Evolutionary conservation across 64 coral and sea anemone species (phyloP), one percentile per base, ranked within the genome.

Genomic region (Acropora tenuis): DNA sequence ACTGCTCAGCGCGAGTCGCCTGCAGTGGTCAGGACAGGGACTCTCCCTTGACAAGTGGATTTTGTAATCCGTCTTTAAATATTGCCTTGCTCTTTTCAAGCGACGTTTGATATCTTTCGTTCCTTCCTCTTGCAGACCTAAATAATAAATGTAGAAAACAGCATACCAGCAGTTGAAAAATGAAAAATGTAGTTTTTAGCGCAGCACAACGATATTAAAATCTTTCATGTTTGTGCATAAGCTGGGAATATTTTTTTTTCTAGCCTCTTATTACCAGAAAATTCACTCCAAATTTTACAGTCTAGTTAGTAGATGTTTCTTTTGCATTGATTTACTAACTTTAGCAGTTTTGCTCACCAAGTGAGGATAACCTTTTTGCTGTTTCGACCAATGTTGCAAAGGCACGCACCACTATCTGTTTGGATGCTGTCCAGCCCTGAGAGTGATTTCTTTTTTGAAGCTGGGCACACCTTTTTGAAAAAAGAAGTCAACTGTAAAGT

Each of bases 401-500:
- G 40, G 78, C 86, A 60, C 48, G 66, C 40, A 73, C 8, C 55
- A 77, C 86, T 86, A 63, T 89, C 92, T 47, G 86, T 89, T 47
- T 87, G 67, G 41, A 75, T 89, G 79, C 72, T 94, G 74, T 94
- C 92, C 42, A 94, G 79, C 18, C 86, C 79, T 48, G 48, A 41
- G 47, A 94, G 91, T 20, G 48, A 80, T 88, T 90, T 94, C 48
- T 89, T 75, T 78, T 94, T 41, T 43, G 93, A 94, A 10, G 59
- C 59, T 63, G 59, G 9, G 59, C 59, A 63, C 15, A 63, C 12
- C 59, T 63, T 55, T 55, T 55, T 5, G 59, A 11, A 15, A 41
- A 73, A 30, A 73, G 15, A 30, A 30, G 30, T 30, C 30, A 30
- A 30, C 30, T 0, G 17, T 4, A 18, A 16, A 68, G 17, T 68